These are phyloP conservation scores for Araneus ventricosus DNA, from an alignment of 1,140 invertebrate species.

Conservation along the genomic window DNA sequence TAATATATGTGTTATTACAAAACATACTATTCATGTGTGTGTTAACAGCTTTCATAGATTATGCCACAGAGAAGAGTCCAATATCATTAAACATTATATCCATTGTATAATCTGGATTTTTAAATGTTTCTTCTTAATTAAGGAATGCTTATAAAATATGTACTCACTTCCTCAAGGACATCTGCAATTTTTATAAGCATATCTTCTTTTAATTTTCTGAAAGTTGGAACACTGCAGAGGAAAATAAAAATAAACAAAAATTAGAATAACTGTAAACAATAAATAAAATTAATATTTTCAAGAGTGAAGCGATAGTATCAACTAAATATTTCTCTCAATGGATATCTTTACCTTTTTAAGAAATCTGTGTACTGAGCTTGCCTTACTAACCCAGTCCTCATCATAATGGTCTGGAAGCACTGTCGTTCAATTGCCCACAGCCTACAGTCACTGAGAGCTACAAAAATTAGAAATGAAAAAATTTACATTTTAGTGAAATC, in stretches of 20 bases:
- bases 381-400: slow-evolving; percentile 96
- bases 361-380: slow-evolving; percentile 99
- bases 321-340: background rate
- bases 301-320: background rate
- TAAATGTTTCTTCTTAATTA: too few species aligned
- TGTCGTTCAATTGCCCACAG: slow-evolving; percentile 99
- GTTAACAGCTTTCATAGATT: too few species aligned
- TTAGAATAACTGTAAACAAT: background rate
- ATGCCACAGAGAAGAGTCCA: too few species aligned
- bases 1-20: too few species aligned
- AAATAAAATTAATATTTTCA: background rate
- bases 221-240: slow-evolving; percentile 93
- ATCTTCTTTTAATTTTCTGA: slow-evolving; percentile 96
- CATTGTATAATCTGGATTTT: too few species aligned
- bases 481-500: background rate
- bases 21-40: too few species aligned
- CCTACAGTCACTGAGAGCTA: slow-evolving; percentile 94
- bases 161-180: slow-evolving; percentile 91
- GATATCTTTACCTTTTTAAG: slow-evolving; percentile 90
- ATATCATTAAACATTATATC: too few species aligned
- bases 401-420: slow-evolving; percentile 99
- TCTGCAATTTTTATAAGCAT: slow-evolving; percentile 99
- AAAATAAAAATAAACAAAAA: slow-evolving; percentile 20
- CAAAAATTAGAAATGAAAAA: slow-evolving; percentile 76
- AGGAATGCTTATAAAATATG: background rate